Base-by-base conservation (phyloP, 2,888 invertebrate species). In the Rotaria macrura region DNA sequence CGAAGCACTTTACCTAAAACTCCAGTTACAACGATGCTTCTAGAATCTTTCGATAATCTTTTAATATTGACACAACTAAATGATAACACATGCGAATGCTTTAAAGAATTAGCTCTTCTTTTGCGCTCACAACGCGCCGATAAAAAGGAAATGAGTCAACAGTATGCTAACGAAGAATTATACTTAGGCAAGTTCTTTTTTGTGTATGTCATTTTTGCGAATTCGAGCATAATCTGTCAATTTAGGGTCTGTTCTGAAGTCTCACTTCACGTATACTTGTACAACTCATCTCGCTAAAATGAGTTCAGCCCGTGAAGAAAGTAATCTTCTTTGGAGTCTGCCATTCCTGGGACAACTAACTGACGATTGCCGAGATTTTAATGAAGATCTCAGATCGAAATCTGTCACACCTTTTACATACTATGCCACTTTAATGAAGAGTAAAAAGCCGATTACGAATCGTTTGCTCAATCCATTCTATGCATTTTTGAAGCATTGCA, bases 271-370 rank as follows among this genome's bases (percentile, higher is more conserved):
- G 7, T 79, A 79, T 43, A 79, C 79, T 43, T 79, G 79, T n/a
- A 79, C 79, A 23, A 79, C 79, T 38, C 17, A 34, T n/a, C 23
- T 79, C 23, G 79, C 10, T 40, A n/a, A 79, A 12, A 43, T 79
- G 10, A 79, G 40, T 6, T n/a, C 79, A 14, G 79, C 79, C 7
- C 40, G 79, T 43, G 79, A 79, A 12, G 79, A 40, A 79, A 43
- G n/a, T 79, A 43, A 79, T 20, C 79, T 25, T 12, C 23, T 79
- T 9, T 79, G 79, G 79, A 9, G 40, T 5, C 40, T 79, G 79
- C 79, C 79, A 79, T 79, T 79, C 12, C n/a, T 79, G 25, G 79
- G 79, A 25, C 79, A 79, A 43, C 25, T 79, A n/a, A 79, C 79
- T 9, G 79, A 79, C 40, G 79, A 79, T 79, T 79, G 79, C 10